Evolutionary conservation across 2,888 invertebrate genomes (phyloP), one percentile per base, ranked within the genome.

Genomic region (Isotomurus palustris): DNA sequence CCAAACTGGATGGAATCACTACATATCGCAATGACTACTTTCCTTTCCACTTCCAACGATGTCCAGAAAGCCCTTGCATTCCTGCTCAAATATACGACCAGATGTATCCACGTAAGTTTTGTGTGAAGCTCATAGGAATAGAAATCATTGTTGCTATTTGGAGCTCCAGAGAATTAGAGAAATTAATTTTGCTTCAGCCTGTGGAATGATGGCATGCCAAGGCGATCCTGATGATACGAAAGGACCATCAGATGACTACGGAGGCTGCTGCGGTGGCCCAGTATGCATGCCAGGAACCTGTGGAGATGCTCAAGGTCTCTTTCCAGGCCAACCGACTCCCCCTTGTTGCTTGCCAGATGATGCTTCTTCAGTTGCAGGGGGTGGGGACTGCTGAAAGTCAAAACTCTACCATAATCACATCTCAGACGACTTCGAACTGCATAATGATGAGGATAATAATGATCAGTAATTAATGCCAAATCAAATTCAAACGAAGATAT

Each of bases 1-100:
- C 66, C 2, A 60, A 48, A 27, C 56, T 66, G 56, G 58, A 53
- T 25, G 66, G 60, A 24, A 24, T 54, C n/a, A 58, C 66, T 1
- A 66, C 66, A 2, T 66, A 66, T 50, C 49, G 55, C 48, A 56
- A 66, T 43, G 66, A 66, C 45, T 66, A 17, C 59, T 60, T 55
- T 38, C 66, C 66, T 1, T 66, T 66, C 57, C 58, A 58, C 45
- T 66, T 66, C 41, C 60, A 59, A 24, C 60, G 58, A 29, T 56
- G 56, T 22, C 17, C 53, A 53, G n/a, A n/a, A 32, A 45, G 53
- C 8, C 45, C 47, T 1, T 62, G 62, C 28, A 55, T 63, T 35
- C 60, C 60, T 12, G 58, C 65, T 5, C 40, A 54, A 21, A 27
- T 61, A 24, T 65, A 62, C 21, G 56, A 65, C 24, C 29, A 55